Percentiles rank a stretch among this genome's conserved stretches.
phyloP scores from a whole-genome alignment of 2,797 vertebrate species.

The Spheniscus humboldti region DNA sequence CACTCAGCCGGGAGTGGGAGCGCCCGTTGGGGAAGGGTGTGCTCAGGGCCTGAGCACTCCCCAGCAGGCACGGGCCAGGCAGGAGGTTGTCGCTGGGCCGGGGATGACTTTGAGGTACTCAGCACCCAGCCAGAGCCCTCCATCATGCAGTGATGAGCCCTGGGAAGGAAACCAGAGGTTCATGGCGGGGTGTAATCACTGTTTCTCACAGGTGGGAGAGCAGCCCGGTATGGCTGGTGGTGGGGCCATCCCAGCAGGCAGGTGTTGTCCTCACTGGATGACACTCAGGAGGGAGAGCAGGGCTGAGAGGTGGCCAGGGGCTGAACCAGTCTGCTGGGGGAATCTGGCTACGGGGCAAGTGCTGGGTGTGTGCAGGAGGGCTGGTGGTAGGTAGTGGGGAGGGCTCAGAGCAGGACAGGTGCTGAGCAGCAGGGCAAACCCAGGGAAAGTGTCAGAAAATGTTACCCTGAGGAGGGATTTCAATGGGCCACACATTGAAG shows the following conservation, averaged over 20 bases:
- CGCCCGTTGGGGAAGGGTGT: fast-evolving
- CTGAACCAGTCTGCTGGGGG: background rate
- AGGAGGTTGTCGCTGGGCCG: background rate
- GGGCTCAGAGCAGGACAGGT: background rate
- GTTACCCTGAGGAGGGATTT: background rate
- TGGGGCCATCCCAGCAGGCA: fast-evolving
- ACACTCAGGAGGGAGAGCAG: background rate
- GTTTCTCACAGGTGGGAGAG: background rate
- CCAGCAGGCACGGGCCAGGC: background rate
- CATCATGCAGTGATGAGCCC: fast-evolving
- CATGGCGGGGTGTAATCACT: fast-evolving
- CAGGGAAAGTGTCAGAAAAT: background rate
- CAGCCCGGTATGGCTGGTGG: fast-evolving
- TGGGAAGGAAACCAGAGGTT: background rate
- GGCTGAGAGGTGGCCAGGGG: fast-evolving
- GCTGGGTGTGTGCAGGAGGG: background rate
- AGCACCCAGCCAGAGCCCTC: background rate
- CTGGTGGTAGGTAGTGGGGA: background rate
- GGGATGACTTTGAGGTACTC: background rate
- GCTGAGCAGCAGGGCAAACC: background rate
- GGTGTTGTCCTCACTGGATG: fast-evolving
- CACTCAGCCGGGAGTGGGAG: background rate
- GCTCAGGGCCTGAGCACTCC: background rate
- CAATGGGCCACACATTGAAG: fast-evolving
- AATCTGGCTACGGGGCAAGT: fast-evolving